Percentiles rank a stretch among this genome's conserved stretches.
Conservation (phyloP, 2,113 vertebrate species). For the Elephantulus edwardii region DNA sequence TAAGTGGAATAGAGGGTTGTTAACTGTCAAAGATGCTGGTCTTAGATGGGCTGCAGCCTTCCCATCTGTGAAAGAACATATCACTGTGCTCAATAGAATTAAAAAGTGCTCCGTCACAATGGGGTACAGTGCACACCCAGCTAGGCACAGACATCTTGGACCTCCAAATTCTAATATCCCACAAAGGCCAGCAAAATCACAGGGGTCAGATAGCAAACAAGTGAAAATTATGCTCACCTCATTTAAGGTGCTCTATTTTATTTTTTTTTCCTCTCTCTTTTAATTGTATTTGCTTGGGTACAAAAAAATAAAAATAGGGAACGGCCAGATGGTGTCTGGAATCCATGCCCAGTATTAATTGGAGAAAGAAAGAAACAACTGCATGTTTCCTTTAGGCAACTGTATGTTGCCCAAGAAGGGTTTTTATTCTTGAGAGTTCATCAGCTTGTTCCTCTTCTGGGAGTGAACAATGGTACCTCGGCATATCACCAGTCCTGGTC, state of each 20-base stretch:
- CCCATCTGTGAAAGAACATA: conserved; percentile 89
- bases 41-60: conserved; percentile 84
- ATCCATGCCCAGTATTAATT: background rate
- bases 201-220: background rate
- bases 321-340: background rate
- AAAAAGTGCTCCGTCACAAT: conserved; percentile 89
- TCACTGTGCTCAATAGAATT: conserved; percentile 71
- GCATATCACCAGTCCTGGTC: background rate
- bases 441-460: background rate
- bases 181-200: conserved; percentile 80
- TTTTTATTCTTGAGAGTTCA: background rate
- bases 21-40: conserved; percentile 85
- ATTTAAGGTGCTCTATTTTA: background rate
- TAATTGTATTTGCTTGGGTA: background rate
- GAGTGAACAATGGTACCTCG: background rate
- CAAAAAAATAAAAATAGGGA: background rate
- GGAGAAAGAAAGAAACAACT: background rate
- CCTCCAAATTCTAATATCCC: conserved; percentile 79
- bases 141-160: conserved; percentile 85
- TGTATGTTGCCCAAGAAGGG: background rate
- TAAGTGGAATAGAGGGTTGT: conserved; percentile 80
- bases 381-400: fast-evolving
- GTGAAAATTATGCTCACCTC: background rate
- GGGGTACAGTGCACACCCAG: conserved; percentile 84
- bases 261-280: background rate